Evolutionary conservation across 2,888 invertebrate species (phyloP).

Genomic region (Euclidia mi): DNA sequence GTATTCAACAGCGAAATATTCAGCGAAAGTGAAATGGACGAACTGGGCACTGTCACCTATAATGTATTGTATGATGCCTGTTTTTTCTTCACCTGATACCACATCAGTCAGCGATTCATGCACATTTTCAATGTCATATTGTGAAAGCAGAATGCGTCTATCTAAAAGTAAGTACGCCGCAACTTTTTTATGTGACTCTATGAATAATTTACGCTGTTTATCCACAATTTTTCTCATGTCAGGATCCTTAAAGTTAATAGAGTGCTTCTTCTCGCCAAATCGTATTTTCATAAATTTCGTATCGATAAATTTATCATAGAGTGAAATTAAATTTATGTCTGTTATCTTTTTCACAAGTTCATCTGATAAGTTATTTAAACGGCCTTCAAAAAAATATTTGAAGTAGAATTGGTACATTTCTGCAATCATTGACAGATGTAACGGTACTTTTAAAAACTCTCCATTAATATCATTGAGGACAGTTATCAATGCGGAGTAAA

Average conservation of each 20-base stretch:
- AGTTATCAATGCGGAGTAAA: not conserved
- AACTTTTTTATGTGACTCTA: slow-evolving; percentile 27
- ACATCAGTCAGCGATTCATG: slow-evolving; percentile 11
- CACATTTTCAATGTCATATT: slow-evolving; percentile 15
- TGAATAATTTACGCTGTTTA: slow-evolving; percentile 15
- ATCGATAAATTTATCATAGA: slow-evolving; percentile 35
- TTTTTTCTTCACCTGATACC: slow-evolving; percentile 30
- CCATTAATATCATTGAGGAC: slow-evolving; percentile 1
- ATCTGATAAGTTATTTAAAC: not conserved
- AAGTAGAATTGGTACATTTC: slow-evolving; percentile 28
- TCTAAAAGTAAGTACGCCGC: slow-evolving; percentile 26
- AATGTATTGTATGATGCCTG: slow-evolving; percentile 33
- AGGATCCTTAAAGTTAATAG: slow-evolving; percentile 24
- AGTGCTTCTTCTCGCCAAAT: slow-evolving; percentile 34
- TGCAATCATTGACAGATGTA: slow-evolving; percentile 43
- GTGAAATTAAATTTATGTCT: slow-evolving; percentile 4
- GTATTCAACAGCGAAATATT: slow-evolving; percentile 45
- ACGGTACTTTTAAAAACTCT: slow-evolving; percentile 34
- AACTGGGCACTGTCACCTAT: slow-evolving; percentile 28
- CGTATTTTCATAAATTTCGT: slow-evolving; percentile 35
- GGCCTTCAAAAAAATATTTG: not conserved
- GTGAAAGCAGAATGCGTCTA: slow-evolving; percentile 12
- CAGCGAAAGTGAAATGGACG: slow-evolving; percentile 41
- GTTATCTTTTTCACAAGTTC: not conserved
- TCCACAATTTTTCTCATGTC: slow-evolving; percentile 26